Evolutionary conservation across 2,113 vertebrate species (phyloP).

Genomic region (Hippocampus abdominalis): DNA sequence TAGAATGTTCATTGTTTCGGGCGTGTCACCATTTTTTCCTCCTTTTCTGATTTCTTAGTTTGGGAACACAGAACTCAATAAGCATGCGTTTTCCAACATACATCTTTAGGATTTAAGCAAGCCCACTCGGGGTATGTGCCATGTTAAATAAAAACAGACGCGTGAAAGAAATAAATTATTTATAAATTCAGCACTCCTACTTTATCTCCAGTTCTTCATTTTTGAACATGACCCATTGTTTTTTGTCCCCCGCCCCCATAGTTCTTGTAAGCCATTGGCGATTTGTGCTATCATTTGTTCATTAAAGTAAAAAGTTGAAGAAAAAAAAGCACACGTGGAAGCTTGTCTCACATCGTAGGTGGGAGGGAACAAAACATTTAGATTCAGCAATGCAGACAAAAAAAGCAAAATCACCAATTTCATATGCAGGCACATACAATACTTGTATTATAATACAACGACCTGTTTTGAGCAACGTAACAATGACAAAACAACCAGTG

Average conservation of each 20-base stretch:
- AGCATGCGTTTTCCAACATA: slow-evolving; percentile 47
- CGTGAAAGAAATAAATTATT: slow-evolving; percentile 54
- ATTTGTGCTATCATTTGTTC: slow-evolving; percentile 74
- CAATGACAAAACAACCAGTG: slow-evolving; percentile 62
- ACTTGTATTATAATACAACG: slow-evolving; percentile 69
- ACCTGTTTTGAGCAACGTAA: slow-evolving; percentile 66
- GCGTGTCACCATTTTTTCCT: slow-evolving; percentile 2
- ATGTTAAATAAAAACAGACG: slow-evolving; percentile 66
- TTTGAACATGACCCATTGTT: slow-evolving; percentile 35
- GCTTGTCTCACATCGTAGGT: slow-evolving; percentile 56
- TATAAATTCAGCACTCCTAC: slow-evolving; percentile 31
- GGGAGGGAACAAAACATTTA: slow-evolving; percentile 61
- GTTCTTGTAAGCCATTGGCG: slow-evolving; percentile 54
- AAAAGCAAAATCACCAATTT: slow-evolving; percentile 68
- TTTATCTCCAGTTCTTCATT: slow-evolving; percentile 38
- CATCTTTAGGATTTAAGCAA: slow-evolving; percentile 27
- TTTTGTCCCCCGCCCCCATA: slow-evolving; percentile 22
- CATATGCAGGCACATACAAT: slow-evolving; percentile 74
- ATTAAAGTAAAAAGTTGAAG: slow-evolving; percentile 53
- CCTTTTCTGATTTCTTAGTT: slow-evolving; percentile 12
- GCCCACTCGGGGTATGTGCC: slow-evolving; percentile 45
- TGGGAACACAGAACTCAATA: slow-evolving; percentile 3
- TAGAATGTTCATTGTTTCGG: no score
- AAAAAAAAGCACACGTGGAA: slow-evolving; percentile 60
- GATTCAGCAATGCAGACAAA: slow-evolving; percentile 66